Evolutionary conservation across 1,140 invertebrate genomes (phyloP), one percentile per base, ranked within the genome.

Genomic region (Ephestia elutella): DNA sequence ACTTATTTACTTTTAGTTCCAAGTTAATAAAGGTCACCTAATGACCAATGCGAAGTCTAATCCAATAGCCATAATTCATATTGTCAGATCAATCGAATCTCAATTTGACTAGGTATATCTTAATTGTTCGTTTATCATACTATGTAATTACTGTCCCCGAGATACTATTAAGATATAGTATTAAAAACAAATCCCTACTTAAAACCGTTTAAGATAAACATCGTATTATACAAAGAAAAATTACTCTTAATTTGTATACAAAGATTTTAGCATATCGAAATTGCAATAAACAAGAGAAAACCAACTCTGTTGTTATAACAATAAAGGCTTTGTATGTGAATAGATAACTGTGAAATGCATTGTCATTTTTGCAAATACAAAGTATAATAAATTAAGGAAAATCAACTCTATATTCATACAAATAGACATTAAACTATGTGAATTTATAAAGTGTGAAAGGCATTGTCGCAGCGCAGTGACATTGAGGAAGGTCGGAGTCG

Each of bases 401-500:
- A n/a, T n/a, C n/a, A n/a, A n/a, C n/a, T n/a, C n/a, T n/a, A n/a
- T n/a, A n/a, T n/a, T n/a, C n/a, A n/a, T n/a, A n/a, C n/a, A n/a
- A n/a, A n/a, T n/a, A n/a, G n/a, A n/a, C n/a, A n/a, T n/a, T n/a
- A n/a, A n/a, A n/a, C 0, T 32, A 19, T 0, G 17, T 10, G 0
- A 32, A 64, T 63, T 60, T 48, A 19, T 32, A 13, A 38, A 58
- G 49, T 56, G 54, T 53, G 59, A 63, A 61, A 57, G 59, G 54
- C 68, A 70, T 71, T 73, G 73, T 73, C 71, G 53, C 60, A 49
- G 63, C 71, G 53, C 60, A 49, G 63, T 63, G 72, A 73, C 75
- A 77, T 75, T 75, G 70, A 38, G 65, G 66, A 73, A 77, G 75
- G 75, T 75, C 66, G 57, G 57, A 10, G 50, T 48, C 38, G 32